A percentile compares a stretch with the other conserved stretches of the same genome.
Conservation (phyloP, 2,113 vertebrate species). For the Trogon melanurus region DNA sequence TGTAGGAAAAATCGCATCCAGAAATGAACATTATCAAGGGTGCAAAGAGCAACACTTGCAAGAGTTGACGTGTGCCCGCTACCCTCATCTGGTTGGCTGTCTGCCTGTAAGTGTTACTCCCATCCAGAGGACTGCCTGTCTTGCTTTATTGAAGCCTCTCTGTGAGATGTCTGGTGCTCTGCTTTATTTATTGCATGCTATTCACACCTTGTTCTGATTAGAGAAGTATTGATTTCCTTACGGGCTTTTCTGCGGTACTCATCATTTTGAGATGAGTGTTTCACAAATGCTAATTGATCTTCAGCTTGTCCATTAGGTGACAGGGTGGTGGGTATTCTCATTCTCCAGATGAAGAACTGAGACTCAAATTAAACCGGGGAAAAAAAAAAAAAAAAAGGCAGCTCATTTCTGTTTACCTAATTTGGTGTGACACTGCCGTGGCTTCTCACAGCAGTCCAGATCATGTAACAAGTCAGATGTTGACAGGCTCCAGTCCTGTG, state of each 20-base stretch:
- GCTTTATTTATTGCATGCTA: background rate
- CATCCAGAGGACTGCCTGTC: background rate
- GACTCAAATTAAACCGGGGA: background rate
- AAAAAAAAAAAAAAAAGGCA: background rate
- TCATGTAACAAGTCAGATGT: background rate
- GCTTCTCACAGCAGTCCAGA: background rate
- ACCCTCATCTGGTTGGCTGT: background rate
- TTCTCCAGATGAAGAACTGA: background rate
- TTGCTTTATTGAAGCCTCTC: background rate
- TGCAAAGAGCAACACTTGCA: background rate
- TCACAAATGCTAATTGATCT: constrained; percentile 6
- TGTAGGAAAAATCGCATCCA: accelerated
- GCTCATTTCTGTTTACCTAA: background rate
- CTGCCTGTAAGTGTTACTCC: background rate
- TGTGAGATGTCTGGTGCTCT: background rate
- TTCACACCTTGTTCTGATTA: background rate
- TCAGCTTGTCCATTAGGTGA: background rate
- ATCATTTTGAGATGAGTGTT: constrained; percentile 1
- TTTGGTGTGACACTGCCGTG: background rate
- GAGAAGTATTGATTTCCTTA: constrained; percentile 14
- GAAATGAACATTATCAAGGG: background rate
- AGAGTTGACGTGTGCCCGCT: background rate
- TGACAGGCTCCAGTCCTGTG: background rate
- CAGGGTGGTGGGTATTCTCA: background rate
- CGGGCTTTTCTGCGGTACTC: background rate